Base-by-base conservation (phyloP, 1,140 invertebrate species). In the Leptinotarsa lineolata region DNA sequence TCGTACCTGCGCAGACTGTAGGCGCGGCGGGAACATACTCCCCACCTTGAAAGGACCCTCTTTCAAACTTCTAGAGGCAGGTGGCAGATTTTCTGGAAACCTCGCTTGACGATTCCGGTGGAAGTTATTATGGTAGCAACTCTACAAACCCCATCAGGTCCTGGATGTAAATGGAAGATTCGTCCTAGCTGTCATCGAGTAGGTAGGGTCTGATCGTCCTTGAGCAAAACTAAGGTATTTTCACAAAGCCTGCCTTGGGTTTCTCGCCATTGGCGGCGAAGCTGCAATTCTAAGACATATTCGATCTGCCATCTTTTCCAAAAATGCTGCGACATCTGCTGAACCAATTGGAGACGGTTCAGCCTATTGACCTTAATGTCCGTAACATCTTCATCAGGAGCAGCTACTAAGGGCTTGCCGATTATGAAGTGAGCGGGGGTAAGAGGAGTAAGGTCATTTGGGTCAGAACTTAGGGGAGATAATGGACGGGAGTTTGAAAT, bases 341-440 rank as follows among this genome's bases (percentile, higher is more conserved):
- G n/a, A n/a, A n/a, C n/a, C n/a, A n/a, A n/a, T n/a, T n/a, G n/a
- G n/a, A n/a, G n/a, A n/a, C n/a, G n/a, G n/a, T n/a, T n/a, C n/a
- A n/a, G n/a, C n/a, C n/a, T n/a, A n/a, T n/a, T n/a, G n/a, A n/a
- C n/a, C n/a, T n/a, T n/a, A n/a, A n/a, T n/a, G n/a, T n/a, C n/a
- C n/a, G n/a, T n/a, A n/a, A 5, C 46, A n/a, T 15, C 46, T 6
- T 16, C 15, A n/a, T 54, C 48, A 16, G 48, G n/a, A n/a, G 48
- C 48, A 54, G 48, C 48, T 16, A 54, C n/a, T 54, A 63, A 20
- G 20, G 60, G 60, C 22, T 20, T 24, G 5, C 83, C 83, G 66
- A 81, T 84, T 8, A 85, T 63, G 68, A 85, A 84, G 76, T 85
- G 83, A 39, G 73, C 83, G 18, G 83, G 82, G 13, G 83, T 83